Conservation (phyloP, 2,797 vertebrate genomes). For the Prionace glauca region DNA sequence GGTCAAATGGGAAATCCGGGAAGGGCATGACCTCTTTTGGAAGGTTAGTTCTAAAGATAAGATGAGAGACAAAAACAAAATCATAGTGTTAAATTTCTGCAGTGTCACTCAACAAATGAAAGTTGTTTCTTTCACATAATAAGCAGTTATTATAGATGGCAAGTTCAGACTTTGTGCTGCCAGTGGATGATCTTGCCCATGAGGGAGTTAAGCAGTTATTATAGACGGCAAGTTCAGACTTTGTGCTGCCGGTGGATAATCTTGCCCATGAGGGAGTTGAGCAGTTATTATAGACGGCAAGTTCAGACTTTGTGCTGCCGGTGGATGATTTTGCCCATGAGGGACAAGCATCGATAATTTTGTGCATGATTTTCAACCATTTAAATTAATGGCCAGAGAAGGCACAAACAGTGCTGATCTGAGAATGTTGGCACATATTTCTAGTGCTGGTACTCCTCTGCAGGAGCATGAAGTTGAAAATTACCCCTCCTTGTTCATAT, state of each 20-base stretch:
- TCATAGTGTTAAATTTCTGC: background rate
- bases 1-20: slow-evolving; percentile 66
- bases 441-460: background rate
- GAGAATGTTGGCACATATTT: background rate
- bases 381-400: background rate
- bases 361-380: background rate
- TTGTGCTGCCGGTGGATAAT: background rate
- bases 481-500: background rate
- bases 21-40: slow-evolving; percentile 78
- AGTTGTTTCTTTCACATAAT: background rate
- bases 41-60: slow-evolving; percentile 63
- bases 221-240: background rate
- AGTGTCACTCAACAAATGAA: background rate
- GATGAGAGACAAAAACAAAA: background rate
- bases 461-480: background rate
- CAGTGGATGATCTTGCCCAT: background rate
- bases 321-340: background rate
- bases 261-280: too few relatives aligned
- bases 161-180: background rate
- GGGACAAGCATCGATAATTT: background rate
- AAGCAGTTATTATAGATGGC: background rate
- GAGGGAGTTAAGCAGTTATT: background rate
- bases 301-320: background rate
- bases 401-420: background rate
- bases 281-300: background rate